phyloP scores from a whole-genome alignment of 92 coral and sea anemone genomes.

The Epizoanthus rinbou region DNA sequence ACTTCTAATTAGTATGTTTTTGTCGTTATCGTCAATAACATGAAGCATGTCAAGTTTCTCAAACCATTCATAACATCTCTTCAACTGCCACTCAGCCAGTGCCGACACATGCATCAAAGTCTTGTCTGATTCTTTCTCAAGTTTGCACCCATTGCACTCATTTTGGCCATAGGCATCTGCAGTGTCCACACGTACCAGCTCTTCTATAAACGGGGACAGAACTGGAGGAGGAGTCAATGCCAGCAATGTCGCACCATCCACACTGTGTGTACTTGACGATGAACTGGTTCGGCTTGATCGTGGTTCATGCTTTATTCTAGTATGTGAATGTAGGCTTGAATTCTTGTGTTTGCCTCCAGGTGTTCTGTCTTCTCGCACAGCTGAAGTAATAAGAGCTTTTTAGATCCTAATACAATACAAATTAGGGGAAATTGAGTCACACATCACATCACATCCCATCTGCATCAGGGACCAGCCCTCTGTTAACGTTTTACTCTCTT shows the following conservation, averaged over 20 bases:
- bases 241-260: conserved; percentile 40
- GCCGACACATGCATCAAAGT: conserved; percentile 87
- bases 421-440: too few species aligned
- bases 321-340: conserved; percentile 19
- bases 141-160: conserved; percentile 65
- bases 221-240: conserved; percentile 23
- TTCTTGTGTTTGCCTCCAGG: conserved; percentile 97
- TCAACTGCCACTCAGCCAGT: conserved; percentile 81
- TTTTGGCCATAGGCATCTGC: neutral
- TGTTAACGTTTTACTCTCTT: too few species aligned
- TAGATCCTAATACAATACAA: neutral
- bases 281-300: conserved; percentile 53
- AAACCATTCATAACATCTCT: conserved; percentile 82
- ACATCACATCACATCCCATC: too few species aligned
- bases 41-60: conserved; percentile 62
- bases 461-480: too few species aligned
- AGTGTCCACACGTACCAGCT: conserved; percentile 58
- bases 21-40: conserved; percentile 58
- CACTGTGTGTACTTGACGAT: conserved; percentile 28
- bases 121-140: conserved; percentile 68
- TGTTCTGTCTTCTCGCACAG: conserved; percentile 96
- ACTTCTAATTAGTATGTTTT: conserved; percentile 66
- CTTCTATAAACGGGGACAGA: conserved; percentile 62
- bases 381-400: conserved; percentile 43
- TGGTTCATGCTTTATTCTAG: conserved; percentile 51